Evolutionary conservation across 2,797 vertebrate species (phyloP), one percentile per base, ranked within the genome.

Genomic region (Cygnus olor): DNA sequence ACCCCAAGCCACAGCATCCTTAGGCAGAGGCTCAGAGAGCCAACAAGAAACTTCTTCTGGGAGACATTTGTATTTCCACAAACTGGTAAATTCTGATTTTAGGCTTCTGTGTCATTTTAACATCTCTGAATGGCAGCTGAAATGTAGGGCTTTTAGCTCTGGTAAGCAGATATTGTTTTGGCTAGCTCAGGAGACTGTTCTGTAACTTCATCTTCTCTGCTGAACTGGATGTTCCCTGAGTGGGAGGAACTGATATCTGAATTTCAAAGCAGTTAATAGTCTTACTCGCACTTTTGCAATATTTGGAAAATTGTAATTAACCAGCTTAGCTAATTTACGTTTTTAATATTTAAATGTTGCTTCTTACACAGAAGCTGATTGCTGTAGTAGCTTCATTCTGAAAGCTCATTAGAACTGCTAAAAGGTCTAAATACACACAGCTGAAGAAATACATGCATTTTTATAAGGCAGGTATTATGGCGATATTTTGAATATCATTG

Each of bases 311-410:
- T 97, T 95, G 84, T 95, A 95, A 97, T 95, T 96, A 96, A 96
- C 90, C 90, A 95, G 92, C 96, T 87, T 90, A 4, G 40, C 94
- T 96, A 96, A 97, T 95, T 97, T 95, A 96, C 76, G 72, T 92
- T 95, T 97, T 96, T 95, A 96, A 97, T 95, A 97, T 97, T 95
- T 96, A 97, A 96, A 96, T 97, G 92, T 93, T 95, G 93, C 96
- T 95, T 97, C 95, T 95, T 92, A 83, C 90, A 96, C 95, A 96
- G 95, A 97, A 91, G 95, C 92, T 96, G 96, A 97, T 95, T 97
- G 93, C 96, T 96, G 81, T 95, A 89, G 92, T 82, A 94, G 86
- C 86, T 94, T 68, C 90, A 85, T 94, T 97, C 94, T 95, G 96
- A 94, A 94, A 90, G 94, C 94, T 97, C 96, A 97, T 97, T 97